Evolutionary conservation across 1,140 invertebrate genomes (phyloP).

Genomic region (Pteromalus puparum): DNA sequence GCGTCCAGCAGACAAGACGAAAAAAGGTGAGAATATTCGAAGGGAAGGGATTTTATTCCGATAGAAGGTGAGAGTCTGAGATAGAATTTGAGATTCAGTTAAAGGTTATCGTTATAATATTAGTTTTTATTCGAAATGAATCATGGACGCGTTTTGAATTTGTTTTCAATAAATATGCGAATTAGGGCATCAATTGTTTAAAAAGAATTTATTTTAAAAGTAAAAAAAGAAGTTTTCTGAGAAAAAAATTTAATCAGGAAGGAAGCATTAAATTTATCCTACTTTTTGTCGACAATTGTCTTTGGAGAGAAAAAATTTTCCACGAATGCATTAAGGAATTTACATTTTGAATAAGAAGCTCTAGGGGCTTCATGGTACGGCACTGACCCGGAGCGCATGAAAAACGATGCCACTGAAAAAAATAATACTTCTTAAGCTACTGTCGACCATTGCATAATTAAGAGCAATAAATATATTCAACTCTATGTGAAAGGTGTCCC

Average conservation of each 20-base stretch:
- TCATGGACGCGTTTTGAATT: too few species aligned
- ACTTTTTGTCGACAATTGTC: not conserved
- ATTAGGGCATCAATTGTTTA: too few species aligned
- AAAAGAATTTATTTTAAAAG: too few species aligned
- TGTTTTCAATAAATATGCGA: too few species aligned
- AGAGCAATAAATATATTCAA: too few species aligned
- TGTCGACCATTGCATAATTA: too few species aligned
- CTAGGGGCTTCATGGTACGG: not conserved
- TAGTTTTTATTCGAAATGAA: not conserved
- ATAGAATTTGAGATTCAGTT: not conserved
- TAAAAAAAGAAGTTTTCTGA: not conserved
- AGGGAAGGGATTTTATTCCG: conserved; percentile 8
- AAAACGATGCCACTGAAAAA: not conserved
- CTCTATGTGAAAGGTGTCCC: too few species aligned
- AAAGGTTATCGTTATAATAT: not conserved
- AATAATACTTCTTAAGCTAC: not conserved
- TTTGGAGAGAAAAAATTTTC: not conserved
- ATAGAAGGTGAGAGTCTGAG: not conserved
- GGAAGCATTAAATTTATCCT: not conserved
- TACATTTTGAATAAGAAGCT: not conserved
- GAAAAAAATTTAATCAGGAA: not conserved
- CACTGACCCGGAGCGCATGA: not conserved
- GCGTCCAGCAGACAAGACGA: not conserved
- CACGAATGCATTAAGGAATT: not conserved
- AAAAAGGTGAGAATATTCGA: not conserved